Conservation (phyloP, 2,113 vertebrate genomes). For the Fregetta grallaria region DNA sequence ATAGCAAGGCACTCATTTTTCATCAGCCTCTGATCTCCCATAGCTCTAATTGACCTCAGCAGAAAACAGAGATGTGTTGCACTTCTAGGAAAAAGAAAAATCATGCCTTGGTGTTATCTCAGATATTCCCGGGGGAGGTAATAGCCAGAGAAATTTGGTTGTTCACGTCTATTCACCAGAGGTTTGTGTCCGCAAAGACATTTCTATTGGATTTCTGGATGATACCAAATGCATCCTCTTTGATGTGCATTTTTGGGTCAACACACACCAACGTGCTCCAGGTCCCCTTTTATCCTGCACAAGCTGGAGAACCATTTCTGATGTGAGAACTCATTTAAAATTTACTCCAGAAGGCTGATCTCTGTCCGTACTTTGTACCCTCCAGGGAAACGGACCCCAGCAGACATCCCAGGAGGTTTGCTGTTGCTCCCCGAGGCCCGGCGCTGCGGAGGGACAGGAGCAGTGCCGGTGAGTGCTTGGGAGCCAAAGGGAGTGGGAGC, state of each 20-base stretch:
- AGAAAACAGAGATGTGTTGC: neutral
- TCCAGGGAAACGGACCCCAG: neutral
- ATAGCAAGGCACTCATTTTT: neutral
- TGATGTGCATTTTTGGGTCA: constrained; percentile 30
- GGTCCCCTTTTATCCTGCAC: neutral
- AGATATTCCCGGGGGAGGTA: neutral
- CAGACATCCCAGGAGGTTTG: neutral
- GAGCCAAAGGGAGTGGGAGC: neutral
- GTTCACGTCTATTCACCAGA: neutral
- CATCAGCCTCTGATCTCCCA: neutral
- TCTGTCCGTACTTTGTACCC: neutral
- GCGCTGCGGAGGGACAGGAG: neutral
- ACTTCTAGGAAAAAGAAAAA: neutral
- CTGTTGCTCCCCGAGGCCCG: accelerated
- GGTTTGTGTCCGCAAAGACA: neutral
- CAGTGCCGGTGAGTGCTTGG: accelerated
- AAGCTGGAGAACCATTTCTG: neutral
- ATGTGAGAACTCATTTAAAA: neutral
- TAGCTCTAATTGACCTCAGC: neutral
- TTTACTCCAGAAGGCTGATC: neutral
- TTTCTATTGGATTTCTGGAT: neutral
- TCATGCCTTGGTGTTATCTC: neutral
- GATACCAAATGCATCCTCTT: neutral
- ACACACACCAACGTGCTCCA: neutral
- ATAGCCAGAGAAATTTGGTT: neutral